Percentiles rank a stretch among this genome's conserved stretches.
These are phyloP conservation scores for Prolemur simus DNA, from an alignment of 2,113 vertebrate genomes.

Conservation along the genomic window DNA sequence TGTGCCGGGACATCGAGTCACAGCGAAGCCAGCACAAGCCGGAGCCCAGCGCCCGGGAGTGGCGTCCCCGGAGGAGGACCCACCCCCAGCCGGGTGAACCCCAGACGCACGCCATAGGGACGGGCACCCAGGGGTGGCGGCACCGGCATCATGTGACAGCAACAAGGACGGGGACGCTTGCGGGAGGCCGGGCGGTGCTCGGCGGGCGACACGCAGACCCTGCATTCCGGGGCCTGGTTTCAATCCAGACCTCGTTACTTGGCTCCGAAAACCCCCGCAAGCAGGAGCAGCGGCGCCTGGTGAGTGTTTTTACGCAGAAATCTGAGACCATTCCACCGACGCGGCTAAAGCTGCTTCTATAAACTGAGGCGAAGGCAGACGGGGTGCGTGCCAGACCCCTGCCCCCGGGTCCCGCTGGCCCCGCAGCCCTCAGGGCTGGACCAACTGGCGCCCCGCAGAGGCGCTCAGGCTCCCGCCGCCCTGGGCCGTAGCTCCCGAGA, in stretches of 20 bases:
- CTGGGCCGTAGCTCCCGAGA: too few relatives aligned
- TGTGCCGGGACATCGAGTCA: accelerated
- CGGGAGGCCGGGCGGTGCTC: too few relatives aligned
- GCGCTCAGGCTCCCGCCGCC: too few relatives aligned
- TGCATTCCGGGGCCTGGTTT: neutral
- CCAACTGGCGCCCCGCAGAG: too few relatives aligned
- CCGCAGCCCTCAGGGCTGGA: too few relatives aligned
- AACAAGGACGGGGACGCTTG: too few relatives aligned
- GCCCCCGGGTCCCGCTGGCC: too few relatives aligned
- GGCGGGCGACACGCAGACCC: accelerated
- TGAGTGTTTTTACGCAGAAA: neutral
- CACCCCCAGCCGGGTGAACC: neutral
- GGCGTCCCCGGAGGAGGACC: neutral
- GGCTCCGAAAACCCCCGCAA: neutral
- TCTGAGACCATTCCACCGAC: neutral
- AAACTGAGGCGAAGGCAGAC: neutral
- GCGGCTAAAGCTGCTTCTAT: neutral
- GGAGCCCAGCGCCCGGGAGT: neutral
- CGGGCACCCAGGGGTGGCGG: too few relatives aligned
- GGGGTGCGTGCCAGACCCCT: neutral
- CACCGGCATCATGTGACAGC: too few relatives aligned
- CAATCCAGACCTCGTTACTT: neutral
- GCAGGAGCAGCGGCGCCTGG: neutral
- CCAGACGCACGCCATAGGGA: neutral
- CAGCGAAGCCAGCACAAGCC: neutral